Conservation (phyloP, 2,797 vertebrate species). For the Cottoperca gobio region DNA sequence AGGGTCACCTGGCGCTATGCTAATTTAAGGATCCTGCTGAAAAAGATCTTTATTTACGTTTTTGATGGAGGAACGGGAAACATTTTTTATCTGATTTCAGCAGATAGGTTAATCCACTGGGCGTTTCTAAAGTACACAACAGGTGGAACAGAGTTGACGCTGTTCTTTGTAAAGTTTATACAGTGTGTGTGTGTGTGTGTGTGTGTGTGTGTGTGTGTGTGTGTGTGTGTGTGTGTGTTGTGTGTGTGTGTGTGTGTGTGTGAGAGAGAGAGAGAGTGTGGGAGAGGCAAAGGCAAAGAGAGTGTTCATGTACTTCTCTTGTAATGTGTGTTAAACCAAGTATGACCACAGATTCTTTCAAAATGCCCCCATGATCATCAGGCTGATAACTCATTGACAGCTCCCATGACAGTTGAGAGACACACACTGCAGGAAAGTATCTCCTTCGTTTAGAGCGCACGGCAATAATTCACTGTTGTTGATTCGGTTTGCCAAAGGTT, state of each 20-base stretch:
- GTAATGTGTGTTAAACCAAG: conserved; percentile 62
- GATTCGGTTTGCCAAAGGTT: conserved; percentile 55
- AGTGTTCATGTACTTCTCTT: conserved; percentile 42
- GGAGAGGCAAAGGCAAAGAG: background rate
- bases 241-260: background rate
- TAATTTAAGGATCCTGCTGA: background rate
- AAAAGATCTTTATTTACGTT: conserved; percentile 39
- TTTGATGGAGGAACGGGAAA: conserved; percentile 43
- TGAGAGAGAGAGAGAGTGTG: conserved; percentile 28
- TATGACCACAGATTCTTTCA: conserved; percentile 60
- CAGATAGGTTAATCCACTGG: conserved; percentile 71
- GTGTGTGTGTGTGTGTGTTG: conserved; percentile 11
- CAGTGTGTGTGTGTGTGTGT: conserved; percentile 53
- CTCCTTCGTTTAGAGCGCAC: conserved; percentile 9
- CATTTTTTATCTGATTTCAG: conserved; percentile 56
- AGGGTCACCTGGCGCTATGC: background rate
- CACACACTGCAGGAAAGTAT: conserved; percentile 12
- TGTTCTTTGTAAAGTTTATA: conserved; percentile 82
- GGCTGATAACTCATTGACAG: conserved; percentile 80
- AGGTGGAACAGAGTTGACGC: conserved; percentile 75
- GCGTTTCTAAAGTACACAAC: conserved; percentile 78
- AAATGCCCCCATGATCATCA: conserved; percentile 63
- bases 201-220: conserved; percentile 29
- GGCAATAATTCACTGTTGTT: conserved; percentile 55
- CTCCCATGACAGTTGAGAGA: conserved; percentile 65